phyloP scores from a whole-genome alignment of 2,888 invertebrate genomes.

The Protonemura montana region DNA sequence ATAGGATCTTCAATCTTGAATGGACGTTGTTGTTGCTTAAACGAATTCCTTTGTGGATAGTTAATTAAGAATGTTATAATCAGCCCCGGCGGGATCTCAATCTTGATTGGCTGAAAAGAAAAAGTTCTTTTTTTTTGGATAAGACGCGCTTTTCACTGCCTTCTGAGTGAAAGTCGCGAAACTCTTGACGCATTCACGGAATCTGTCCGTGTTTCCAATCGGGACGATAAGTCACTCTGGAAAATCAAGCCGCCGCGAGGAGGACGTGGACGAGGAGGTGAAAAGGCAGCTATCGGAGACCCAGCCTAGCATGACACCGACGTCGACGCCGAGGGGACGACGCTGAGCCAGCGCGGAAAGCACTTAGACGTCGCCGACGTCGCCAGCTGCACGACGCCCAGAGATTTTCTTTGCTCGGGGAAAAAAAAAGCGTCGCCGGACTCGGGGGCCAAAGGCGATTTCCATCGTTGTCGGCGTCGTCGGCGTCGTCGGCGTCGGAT shows the following conservation, averaged over 20 bases:
- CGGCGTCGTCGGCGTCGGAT: slow-evolving; percentile 18
- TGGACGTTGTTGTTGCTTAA: slow-evolving; percentile 1
- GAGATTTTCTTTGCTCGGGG: slow-evolving; percentile 29
- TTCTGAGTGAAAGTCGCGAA: background rate
- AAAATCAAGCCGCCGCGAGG: background rate
- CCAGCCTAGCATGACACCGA: slow-evolving; percentile 30
- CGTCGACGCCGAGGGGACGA: background rate
- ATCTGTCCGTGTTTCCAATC: background rate
- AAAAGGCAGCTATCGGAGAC: slow-evolving; percentile 8
- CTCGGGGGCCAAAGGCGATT: slow-evolving; percentile 48
- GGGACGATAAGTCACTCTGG: background rate
- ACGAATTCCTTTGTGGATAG: background rate
- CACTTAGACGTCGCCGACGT: slow-evolving; percentile 20
- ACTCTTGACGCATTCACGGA: background rate
- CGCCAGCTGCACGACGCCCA: slow-evolving; percentile 21
- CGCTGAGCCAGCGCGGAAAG: background rate
- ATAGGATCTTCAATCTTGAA: slow-evolving; percentile 24
- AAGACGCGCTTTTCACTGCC: background rate
- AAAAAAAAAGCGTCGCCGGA: slow-evolving; percentile 19
- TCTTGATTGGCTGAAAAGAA: background rate
- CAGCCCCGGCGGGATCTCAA: background rate
- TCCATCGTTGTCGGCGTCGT: slow-evolving; percentile 43
- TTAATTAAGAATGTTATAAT: background rate
- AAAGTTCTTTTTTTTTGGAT: no score
- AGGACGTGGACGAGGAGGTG: background rate